Evolutionary conservation across 2,888 invertebrate genomes (phyloP).

Genomic region (Kryphioiulus occultus): DNA sequence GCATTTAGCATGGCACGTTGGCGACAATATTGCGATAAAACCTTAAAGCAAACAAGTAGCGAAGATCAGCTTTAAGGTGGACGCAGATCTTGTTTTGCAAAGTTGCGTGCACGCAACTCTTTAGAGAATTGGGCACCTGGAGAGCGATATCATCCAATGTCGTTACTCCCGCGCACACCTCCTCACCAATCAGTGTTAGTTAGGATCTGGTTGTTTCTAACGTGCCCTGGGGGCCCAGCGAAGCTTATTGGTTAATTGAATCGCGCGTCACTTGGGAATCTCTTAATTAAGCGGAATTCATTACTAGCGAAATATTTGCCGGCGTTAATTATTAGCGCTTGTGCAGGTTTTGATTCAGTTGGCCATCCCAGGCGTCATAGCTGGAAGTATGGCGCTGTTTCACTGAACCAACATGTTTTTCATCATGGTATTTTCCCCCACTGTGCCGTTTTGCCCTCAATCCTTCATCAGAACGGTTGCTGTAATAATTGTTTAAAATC

Average conservation of each 20-base stretch:
- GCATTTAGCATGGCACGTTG: too few relatives aligned
- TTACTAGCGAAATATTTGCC: background rate
- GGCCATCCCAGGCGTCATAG: background rate
- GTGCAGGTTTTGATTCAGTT: background rate
- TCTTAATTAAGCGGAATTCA: background rate
- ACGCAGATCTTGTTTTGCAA: background rate
- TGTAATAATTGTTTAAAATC: too few relatives aligned
- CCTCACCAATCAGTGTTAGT: background rate
- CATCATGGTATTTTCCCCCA: too few relatives aligned
- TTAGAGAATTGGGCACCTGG: background rate
- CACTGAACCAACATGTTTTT: background rate
- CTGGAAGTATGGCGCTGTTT: too few relatives aligned
- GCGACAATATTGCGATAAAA: too few relatives aligned
- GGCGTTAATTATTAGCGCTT: constrained; percentile 4
- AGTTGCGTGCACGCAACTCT: background rate
- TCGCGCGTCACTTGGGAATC: background rate
- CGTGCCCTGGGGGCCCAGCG: background rate
- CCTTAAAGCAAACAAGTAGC: too few relatives aligned
- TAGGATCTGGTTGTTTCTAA: constrained; percentile 9
- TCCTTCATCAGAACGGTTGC: too few relatives aligned
- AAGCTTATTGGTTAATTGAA: constrained; percentile 23
- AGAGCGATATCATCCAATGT: background rate
- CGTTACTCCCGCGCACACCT: background rate
- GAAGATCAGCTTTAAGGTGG: background rate
- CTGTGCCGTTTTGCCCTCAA: too few relatives aligned